Evolutionary conservation across 2,888 invertebrate genomes (phyloP).

Genomic region (Andrena bicolor): DNA sequence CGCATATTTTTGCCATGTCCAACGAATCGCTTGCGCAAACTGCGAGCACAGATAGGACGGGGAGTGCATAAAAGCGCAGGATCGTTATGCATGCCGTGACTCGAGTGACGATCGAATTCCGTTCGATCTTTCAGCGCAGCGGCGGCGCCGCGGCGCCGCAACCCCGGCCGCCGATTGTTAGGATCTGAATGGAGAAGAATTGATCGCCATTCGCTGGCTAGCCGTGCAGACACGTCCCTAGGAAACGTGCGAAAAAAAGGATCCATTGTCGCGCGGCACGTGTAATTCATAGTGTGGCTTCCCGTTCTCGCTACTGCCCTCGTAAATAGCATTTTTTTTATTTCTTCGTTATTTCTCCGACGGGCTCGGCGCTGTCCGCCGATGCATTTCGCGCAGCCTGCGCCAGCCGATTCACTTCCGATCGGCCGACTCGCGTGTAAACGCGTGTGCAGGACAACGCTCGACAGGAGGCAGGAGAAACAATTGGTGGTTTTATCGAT

Average conservation of each 20-base stretch:
- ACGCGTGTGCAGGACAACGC: background rate
- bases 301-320: slow-evolving; percentile 48
- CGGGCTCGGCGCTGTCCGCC: slow-evolving; percentile 6
- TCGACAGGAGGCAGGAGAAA: background rate
- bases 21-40: slow-evolving; percentile 43
- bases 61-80: slow-evolving; percentile 36
- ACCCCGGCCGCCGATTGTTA: slow-evolving; percentile 66
- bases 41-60: slow-evolving; percentile 25
- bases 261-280: slow-evolving; percentile 71
- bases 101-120: slow-evolving; percentile 68
- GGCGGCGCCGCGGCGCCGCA: slow-evolving; percentile 14
- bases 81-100: slow-evolving; percentile 60
- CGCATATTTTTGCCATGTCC: slow-evolving; percentile 22
- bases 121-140: slow-evolving; percentile 50
- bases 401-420: slow-evolving; percentile 16
- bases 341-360: slow-evolving; percentile 52
- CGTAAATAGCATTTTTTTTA: slow-evolving; percentile 59
- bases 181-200: slow-evolving; percentile 73
- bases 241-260: slow-evolving; percentile 55
- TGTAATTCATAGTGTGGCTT: slow-evolving; percentile 74
- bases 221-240: slow-evolving; percentile 37
- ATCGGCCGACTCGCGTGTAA: background rate
- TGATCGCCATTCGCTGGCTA: slow-evolving; percentile 65
- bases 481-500: no score
- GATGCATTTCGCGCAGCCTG: background rate